Conservation (phyloP, 2,888 invertebrate species). For the Polydrusus cervinus region DNA sequence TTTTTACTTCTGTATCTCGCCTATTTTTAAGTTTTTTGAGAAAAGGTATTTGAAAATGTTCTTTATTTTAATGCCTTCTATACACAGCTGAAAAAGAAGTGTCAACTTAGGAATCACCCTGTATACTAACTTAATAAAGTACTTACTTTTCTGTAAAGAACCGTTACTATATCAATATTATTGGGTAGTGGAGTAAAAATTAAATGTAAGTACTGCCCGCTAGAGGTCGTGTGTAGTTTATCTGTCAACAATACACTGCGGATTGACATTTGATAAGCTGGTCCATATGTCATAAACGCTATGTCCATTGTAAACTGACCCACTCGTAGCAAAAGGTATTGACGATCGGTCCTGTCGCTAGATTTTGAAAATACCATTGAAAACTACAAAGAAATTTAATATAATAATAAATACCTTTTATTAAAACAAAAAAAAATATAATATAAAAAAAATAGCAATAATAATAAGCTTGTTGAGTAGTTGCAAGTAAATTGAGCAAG, state of each 20-base stretch:
- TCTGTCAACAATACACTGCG: slow-evolving; percentile 81
- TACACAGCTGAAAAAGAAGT: no score
- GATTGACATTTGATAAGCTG: slow-evolving; percentile 82
- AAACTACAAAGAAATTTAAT: slow-evolving; percentile 70
- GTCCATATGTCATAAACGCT: slow-evolving; percentile 85
- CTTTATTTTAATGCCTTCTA: no score
- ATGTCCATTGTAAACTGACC: slow-evolving; percentile 82
- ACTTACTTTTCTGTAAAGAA: slow-evolving; percentile 84
- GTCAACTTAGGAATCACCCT: no score
- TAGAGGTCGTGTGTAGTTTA: slow-evolving; percentile 82
- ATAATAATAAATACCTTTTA: not conserved
- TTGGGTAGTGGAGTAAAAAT: slow-evolving; percentile 76
- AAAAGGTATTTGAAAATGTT: no score
- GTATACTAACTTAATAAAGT: no score
- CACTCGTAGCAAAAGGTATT: slow-evolving; percentile 83
- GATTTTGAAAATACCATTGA: slow-evolving; percentile 80
- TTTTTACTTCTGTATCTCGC: no score
- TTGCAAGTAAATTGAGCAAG: no score
- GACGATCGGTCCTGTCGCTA: slow-evolving; percentile 78
- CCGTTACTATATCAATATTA: slow-evolving; percentile 78
- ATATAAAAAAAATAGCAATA: no score
- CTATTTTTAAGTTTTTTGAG: no score
- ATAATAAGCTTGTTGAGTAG: no score
- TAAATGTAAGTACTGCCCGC: slow-evolving; percentile 86
- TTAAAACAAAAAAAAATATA: not conserved